phyloP scores from a whole-genome alignment of 2,888 invertebrate species.

The Ferrisia virgata region DNA sequence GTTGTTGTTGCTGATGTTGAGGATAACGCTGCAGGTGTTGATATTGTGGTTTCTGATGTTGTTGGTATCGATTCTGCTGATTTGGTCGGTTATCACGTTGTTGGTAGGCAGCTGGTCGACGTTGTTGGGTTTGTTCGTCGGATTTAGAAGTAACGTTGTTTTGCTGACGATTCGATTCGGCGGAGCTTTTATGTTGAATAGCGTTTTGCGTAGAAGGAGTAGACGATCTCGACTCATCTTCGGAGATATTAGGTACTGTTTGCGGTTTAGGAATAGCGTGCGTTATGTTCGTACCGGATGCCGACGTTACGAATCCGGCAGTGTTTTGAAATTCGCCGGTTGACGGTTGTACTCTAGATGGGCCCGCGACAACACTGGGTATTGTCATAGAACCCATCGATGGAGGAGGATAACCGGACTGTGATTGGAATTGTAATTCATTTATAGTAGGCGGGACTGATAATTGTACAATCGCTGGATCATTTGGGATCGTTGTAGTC shows the following conservation, averaged over 20 bases:
- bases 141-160: not conserved
- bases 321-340: not conserved
- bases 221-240: constrained; percentile 61
- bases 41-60: constrained; percentile 21
- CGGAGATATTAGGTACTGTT: constrained; percentile 28
- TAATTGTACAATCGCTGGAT: constrained; percentile 94
- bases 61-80: constrained; percentile 3
- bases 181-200: not conserved
- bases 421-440: constrained; percentile 33
- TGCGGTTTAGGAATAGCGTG: constrained; percentile 34
- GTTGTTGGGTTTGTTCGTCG: constrained; percentile 27
- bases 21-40: constrained; percentile 3
- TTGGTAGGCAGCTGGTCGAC: not conserved
- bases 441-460: constrained; percentile 48
- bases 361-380: constrained; percentile 32
- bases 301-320: not conserved
- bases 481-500: constrained; percentile 81
- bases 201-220: constrained; percentile 64
- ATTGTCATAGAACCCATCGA: not conserved
- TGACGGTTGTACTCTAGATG: constrained; percentile 2
- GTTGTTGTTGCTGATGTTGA: not conserved
- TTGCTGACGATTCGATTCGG: not conserved
- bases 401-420: not conserved
- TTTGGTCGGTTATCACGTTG: constrained; percentile 30
- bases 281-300: not conserved